Percentiles rank a stretch among this genome's conserved stretches.
These are phyloP conservation scores for Mareca penelope DNA, from an alignment of 2,797 vertebrate species.

Conservation along the genomic window DNA sequence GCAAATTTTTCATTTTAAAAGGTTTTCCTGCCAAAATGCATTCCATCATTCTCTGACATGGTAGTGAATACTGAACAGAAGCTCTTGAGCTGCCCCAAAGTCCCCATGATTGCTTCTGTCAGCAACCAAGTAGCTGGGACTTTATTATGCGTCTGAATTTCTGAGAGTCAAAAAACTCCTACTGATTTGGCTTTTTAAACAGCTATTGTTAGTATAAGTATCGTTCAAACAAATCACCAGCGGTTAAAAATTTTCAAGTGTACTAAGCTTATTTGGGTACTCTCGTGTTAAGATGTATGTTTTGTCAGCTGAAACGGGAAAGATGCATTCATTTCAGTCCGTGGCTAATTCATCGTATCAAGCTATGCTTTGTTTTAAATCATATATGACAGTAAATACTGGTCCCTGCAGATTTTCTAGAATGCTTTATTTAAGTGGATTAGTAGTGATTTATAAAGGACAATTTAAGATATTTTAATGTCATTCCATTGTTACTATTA, in stretches of 20 bases:
- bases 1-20: background rate
- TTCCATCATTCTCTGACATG: accelerated
- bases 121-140: background rate
- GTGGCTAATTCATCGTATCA: background rate
- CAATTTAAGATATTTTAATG: constrained; percentile 3
- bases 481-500: background rate
- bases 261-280: background rate
- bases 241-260: background rate
- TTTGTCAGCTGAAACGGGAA: background rate
- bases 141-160: background rate
- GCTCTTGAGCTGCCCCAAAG: background rate
- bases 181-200: background rate
- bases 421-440: constrained; percentile 38
- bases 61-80: background rate
- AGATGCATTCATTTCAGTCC: background rate
- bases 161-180: background rate
- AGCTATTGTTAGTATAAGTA: accelerated
- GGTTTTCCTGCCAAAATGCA: background rate
- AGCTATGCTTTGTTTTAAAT: background rate
- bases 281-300: background rate
- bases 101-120: background rate
- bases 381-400: background rate
- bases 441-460: constrained; percentile 17
- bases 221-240: background rate
- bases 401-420: background rate